Conservation (phyloP, 2,888 invertebrate species). For the Sericinus montela region DNA sequence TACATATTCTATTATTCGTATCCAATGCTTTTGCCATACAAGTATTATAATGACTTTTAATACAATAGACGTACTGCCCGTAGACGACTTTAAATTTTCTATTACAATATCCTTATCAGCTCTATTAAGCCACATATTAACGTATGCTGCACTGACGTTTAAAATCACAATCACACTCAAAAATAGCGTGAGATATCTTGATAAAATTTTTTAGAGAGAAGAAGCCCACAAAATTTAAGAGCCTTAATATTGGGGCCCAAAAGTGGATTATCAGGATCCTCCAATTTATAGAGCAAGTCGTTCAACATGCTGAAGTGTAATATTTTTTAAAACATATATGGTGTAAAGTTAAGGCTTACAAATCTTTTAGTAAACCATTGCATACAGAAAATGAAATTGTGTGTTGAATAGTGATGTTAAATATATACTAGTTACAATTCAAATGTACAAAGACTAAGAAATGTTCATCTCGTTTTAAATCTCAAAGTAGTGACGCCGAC, state of each 20-base stretch:
- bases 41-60: background rate
- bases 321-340: no score
- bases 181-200: background rate
- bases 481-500: no score
- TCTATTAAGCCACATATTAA: background rate
- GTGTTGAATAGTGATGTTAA: no score
- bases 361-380: no score
- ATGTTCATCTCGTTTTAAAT: no score
- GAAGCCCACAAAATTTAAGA: background rate
- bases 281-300: background rate
- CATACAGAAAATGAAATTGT: no score
- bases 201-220: no score
- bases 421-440: no score
- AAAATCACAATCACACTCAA: background rate
- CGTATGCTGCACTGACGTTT: background rate
- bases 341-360: no score
- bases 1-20: background rate
- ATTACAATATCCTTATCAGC: background rate
- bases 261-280: background rate
- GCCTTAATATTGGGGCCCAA: slow-evolving; percentile 6
- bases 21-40: slow-evolving; percentile 1
- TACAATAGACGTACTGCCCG: background rate
- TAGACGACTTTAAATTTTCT: background rate
- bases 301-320: no score
- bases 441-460: no score